phyloP scores from a whole-genome alignment of 2,888 invertebrate species.

The Beris chalybata region DNA sequence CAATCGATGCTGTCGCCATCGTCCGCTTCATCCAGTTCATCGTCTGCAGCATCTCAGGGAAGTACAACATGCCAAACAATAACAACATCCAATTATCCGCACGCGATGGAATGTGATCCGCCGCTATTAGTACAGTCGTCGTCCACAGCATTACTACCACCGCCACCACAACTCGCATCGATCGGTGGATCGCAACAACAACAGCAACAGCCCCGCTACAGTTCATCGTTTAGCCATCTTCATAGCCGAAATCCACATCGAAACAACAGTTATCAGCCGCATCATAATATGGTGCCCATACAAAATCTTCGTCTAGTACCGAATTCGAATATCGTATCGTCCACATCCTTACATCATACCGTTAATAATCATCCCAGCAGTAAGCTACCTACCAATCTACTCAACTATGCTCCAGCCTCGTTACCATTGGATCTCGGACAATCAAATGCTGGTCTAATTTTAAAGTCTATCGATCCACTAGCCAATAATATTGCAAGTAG shows the following conservation, averaged over 20 bases:
- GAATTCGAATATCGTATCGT: constrained; percentile 36
- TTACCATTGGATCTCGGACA: constrained; percentile 50
- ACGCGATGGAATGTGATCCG: constrained; percentile 80
- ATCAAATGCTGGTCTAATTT: constrained; percentile 33
- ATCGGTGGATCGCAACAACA: constrained; percentile 40
- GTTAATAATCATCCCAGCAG: constrained; percentile 35
- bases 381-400: constrained; percentile 40
- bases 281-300: constrained; percentile 12
- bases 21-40: constrained; percentile 35
- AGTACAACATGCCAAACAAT: constrained; percentile 35
- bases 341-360: constrained; percentile 38
- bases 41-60: constrained; percentile 32
- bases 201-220: constrained; percentile 52
- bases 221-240: constrained; percentile 41
- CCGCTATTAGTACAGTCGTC: constrained; percentile 53
- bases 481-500: constrained; percentile 9
- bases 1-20: constrained; percentile 46
- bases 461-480: neutral
- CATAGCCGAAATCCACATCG: constrained; percentile 28
- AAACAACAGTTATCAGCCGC: constrained; percentile 3
- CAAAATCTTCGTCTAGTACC: constrained; percentile 12
- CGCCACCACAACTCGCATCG: constrained; percentile 41
- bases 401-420: constrained; percentile 53
- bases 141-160: constrained; percentile 41
- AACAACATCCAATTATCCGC: constrained; percentile 52